Evolutionary conservation across 2,888 invertebrate species (phyloP).

Genomic region (Teleogryllus oceanicus): DNA sequence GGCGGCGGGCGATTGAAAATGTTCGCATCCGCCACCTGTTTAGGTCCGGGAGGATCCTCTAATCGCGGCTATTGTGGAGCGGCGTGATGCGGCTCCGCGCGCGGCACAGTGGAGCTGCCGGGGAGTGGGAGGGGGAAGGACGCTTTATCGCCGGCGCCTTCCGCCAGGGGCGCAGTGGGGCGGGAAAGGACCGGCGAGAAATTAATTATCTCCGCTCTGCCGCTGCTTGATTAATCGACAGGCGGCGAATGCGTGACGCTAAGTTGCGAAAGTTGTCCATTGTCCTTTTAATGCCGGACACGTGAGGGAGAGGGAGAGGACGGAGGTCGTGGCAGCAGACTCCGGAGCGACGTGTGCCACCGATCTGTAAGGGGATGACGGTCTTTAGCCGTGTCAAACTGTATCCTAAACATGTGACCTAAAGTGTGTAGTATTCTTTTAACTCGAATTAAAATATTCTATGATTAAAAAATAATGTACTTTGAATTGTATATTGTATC

Average conservation of each 20-base stretch:
- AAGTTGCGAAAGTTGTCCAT: not conserved
- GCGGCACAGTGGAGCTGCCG: not conserved
- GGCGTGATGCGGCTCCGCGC: not conserved
- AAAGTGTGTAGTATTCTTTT: no score
- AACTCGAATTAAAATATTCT: no score
- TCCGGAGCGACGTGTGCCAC: no score
- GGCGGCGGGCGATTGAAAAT: no score
- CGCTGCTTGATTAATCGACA: not conserved
- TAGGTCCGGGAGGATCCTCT: no score
- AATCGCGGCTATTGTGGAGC: no score
- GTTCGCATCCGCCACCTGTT: no score
- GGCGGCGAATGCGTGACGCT: not conserved
- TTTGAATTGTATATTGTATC: no score
- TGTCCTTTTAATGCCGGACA: not conserved
- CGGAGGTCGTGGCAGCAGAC: not conserved
- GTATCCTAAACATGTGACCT: no score
- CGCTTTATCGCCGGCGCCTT: not conserved
- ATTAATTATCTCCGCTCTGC: not conserved
- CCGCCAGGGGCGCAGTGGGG: not conserved
- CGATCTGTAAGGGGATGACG: no score
- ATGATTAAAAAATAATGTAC: no score
- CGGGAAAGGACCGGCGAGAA: not conserved
- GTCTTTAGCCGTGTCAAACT: no score
- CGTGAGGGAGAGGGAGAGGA: not conserved
- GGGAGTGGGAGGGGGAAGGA: not conserved